phyloP scores from a whole-genome alignment of 2,113 vertebrate species.

The Cyanistes caeruleus region DNA sequence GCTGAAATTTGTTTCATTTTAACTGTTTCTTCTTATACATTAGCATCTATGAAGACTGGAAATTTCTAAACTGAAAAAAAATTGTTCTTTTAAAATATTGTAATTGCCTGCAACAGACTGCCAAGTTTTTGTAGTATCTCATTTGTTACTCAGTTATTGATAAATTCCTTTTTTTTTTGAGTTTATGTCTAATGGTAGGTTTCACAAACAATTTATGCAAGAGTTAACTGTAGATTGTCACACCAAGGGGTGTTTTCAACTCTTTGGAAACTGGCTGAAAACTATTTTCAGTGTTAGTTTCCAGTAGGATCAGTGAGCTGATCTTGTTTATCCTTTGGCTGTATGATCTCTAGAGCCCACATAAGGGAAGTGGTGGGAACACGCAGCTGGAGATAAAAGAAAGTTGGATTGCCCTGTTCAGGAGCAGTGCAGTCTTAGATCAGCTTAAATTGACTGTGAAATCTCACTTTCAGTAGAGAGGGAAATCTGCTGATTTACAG shows the following conservation, averaged over 20 bases:
- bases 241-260: not conserved
- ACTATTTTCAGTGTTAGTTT: constrained; percentile 33
- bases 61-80: not conserved
- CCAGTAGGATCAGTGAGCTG: constrained; percentile 46
- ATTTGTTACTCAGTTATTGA: not conserved
- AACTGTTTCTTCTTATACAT: not conserved
- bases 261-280: not conserved
- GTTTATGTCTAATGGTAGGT: not conserved
- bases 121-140: not conserved
- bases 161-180: not conserved
- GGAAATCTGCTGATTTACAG: constrained; percentile 34
- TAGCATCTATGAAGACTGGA: not conserved
- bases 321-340: constrained; percentile 62
- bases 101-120: not conserved
- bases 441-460: constrained; percentile 72
- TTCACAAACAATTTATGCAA: not conserved
- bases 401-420: constrained; percentile 63
- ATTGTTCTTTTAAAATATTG: not conserved
- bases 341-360: constrained; percentile 38
- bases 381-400: constrained; percentile 66
- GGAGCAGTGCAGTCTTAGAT: constrained; percentile 62
- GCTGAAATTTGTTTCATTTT: not conserved
- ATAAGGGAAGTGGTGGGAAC: constrained; percentile 66
- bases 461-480: constrained; percentile 51
- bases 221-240: not conserved